phyloP scores from a whole-genome alignment of 2,888 invertebrate genomes.

The Aphodius granarius region DNA sequence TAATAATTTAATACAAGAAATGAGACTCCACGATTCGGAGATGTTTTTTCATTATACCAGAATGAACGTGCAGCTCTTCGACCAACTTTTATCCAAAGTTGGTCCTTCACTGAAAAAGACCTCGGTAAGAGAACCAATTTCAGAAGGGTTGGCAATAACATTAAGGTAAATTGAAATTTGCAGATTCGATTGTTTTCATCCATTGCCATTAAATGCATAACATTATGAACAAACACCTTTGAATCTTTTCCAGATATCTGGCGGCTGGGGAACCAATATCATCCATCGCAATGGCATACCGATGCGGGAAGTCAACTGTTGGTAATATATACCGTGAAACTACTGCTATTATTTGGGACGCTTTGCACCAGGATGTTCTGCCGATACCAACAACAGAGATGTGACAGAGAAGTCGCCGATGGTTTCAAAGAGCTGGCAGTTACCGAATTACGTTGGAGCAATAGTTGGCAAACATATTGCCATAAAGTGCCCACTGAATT shows the following conservation, averaged over 20 bases:
- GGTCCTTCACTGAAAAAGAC: conserved; percentile 28
- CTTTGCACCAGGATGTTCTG: too few species aligned
- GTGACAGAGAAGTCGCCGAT: conserved; percentile 35
- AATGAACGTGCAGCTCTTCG: conserved; percentile 28
- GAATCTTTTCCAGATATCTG: conserved; percentile 15
- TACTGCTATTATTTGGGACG: conserved; percentile 35
- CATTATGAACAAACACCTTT: too few species aligned
- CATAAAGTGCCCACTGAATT: too few species aligned
- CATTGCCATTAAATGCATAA: background rate
- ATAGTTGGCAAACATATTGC: too few species aligned
- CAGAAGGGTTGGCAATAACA: conserved; percentile 37
- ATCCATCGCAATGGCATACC: conserved; percentile 18
- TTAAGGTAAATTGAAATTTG: too few species aligned
- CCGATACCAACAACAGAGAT: conserved; percentile 33
- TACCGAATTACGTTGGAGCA: too few species aligned
- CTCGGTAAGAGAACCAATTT: conserved; percentile 34
- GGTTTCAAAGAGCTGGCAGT: conserved; percentile 36
- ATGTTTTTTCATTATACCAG: conserved; percentile 35
- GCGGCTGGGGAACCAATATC: conserved; percentile 12
- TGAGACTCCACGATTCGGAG: conserved; percentile 32
- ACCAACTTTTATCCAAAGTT: conserved; percentile 29
- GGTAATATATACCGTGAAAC: conserved; percentile 31
- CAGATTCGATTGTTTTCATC: background rate
- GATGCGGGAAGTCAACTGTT: conserved; percentile 38
- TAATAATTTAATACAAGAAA: conserved; percentile 35